Evolutionary conservation across 2,888 invertebrate genomes (phyloP).

Genomic region (Gisinianus flammeolus): DNA sequence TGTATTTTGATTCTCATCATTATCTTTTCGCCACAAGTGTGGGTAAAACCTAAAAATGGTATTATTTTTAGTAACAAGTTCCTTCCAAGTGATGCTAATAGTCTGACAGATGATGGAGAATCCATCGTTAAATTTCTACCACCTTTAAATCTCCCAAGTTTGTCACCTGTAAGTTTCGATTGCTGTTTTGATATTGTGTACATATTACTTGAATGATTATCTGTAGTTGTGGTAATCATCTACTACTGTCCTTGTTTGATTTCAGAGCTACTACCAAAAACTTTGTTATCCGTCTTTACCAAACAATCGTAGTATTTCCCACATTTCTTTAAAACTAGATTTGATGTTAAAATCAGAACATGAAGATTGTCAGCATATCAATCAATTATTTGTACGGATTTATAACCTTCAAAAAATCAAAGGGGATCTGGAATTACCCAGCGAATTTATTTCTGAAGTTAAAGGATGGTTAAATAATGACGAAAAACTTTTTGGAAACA

Average conservation of each 20-base stretch:
- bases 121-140: background rate
- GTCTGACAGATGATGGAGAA: background rate
- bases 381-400: constrained; percentile 45
- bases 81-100: background rate
- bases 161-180: background rate
- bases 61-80: background rate
- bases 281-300: constrained; percentile 8
- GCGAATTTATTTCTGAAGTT: constrained; percentile 49
- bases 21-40: background rate
- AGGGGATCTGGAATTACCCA: constrained; percentile 46
- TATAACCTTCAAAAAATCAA: constrained; percentile 47
- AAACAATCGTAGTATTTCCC: constrained; percentile 13
- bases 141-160: background rate
- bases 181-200: background rate
- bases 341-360: constrained; percentile 3
- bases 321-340: constrained; percentile 10
- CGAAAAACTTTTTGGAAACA: constrained; percentile 46
- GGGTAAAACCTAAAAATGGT: background rate
- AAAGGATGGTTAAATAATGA: constrained; percentile 52
- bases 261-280: background rate
- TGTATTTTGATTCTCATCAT: background rate
- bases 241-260: too few species aligned
- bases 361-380: constrained; percentile 39
- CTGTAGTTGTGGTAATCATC: background rate
- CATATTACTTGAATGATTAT: background rate